phyloP scores from a whole-genome alignment of 2,888 invertebrate species.

The Achlya flavicornis region DNA sequence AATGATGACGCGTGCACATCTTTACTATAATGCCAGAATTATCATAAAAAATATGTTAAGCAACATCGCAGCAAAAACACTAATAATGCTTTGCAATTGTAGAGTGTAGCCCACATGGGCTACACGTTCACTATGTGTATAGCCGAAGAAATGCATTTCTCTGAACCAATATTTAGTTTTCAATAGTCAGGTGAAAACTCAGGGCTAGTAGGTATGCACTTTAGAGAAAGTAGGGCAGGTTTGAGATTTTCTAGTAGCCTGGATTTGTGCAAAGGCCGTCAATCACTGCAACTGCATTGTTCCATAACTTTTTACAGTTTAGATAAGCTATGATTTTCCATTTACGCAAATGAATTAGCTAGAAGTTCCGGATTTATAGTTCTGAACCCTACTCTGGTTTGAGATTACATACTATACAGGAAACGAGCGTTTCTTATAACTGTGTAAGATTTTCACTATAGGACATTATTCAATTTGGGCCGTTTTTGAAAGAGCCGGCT shows the following conservation, averaged over 20 bases:
- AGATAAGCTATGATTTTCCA: too few species aligned
- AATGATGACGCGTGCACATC: constrained; percentile 53
- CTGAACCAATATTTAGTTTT: constrained; percentile 37
- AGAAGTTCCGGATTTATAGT: too few species aligned
- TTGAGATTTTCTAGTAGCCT: constrained; percentile 20
- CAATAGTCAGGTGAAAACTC: constrained; percentile 35
- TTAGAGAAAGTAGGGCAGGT: constrained; percentile 44
- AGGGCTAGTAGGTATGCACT: constrained; percentile 19
- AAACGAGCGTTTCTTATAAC: neutral
- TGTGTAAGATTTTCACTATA: too few species aligned
- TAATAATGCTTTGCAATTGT: constrained; percentile 10
- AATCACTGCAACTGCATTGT: constrained; percentile 23
- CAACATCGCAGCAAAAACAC: constrained; percentile 14
- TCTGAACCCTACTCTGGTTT: too few species aligned
- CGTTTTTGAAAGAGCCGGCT: too few species aligned
- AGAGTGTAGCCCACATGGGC: neutral
- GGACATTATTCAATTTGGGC: too few species aligned
- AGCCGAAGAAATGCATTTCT: constrained; percentile 33
- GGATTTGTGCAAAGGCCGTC: constrained; percentile 24
- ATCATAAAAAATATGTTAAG: neutral
- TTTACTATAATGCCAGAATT: constrained; percentile 24
- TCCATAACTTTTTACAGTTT: neutral
- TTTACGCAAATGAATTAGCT: too few species aligned
- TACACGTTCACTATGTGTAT: constrained; percentile 22
- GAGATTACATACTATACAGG: too few species aligned